Base-by-base conservation (phyloP, 2,113 vertebrate species). In the Semnornis frantzii region DNA sequence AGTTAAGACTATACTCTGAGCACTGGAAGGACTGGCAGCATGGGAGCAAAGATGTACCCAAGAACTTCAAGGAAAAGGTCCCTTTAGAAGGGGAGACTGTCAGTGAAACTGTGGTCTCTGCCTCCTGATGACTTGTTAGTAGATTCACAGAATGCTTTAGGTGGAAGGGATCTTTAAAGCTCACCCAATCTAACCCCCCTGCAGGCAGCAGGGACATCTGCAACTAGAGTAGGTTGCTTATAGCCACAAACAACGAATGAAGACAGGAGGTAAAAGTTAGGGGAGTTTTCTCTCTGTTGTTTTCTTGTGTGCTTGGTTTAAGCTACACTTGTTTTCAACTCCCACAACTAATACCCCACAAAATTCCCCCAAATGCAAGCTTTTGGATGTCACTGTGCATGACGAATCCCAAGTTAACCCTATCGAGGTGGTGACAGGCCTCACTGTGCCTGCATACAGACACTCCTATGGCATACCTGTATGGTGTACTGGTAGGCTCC, bases 401-500 rank as follows among this genome's bases (percentile, higher is more conserved):
- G 20, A 34, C 73, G 14, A 8, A 63, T 17, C 59, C 55, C 5
- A 72, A 72, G 16, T 14, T 62, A 77, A 25, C 28, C n/a, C 60
- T 8, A 15, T 7, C 0, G 20, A 68, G n/a, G 55, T 19, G n/a
- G 42, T 58, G 37, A 16, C 37, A 86, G 63, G 34, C 34, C 46
- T 60, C 18, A 4, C 37, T 54, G 54, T 2, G 9, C 55, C 23
- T 60, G 34, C 25, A 64, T 19, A 20, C 31, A 78, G 57, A 50
- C 11, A n/a, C 19, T 30, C 12, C 73, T 73, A 3, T 48, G 48
- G 62, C 85, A 69, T 98, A 99, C 99, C 99, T 99, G 96, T 93
- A 99, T 98, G 58, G 96, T 98, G 90, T 99, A 98, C 95, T 99
- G 99, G 97, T 99, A 99, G 17, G 98, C 97, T 78, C 98, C 99